phyloP scores from a whole-genome alignment of 2,797 vertebrate species.

The Novumbra hubbsi region DNA sequence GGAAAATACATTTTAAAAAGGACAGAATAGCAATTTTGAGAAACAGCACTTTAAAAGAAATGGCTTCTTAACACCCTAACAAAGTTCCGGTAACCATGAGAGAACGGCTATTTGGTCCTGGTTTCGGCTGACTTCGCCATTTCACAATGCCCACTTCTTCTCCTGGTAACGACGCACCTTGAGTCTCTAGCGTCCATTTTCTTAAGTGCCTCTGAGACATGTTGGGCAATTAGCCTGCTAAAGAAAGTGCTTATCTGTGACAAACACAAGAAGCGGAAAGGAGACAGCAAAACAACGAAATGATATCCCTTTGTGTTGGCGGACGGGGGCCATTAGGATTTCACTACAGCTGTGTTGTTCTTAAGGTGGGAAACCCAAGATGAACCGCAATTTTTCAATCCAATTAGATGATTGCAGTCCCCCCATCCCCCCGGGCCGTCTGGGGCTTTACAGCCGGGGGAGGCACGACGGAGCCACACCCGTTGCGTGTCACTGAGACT shows the following conservation, averaged over 20 bases:
- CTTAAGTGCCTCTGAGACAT: not conserved
- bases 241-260: constrained; percentile 25
- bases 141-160: not conserved
- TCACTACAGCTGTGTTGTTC: constrained; percentile 53
- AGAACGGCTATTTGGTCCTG: not conserved
- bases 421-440: not conserved
- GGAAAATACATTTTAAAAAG: not conserved
- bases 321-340: constrained; percentile 58
- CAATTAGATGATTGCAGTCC: too few species aligned
- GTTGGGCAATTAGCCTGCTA: constrained; percentile 12
- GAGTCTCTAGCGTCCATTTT: constrained; percentile 6
- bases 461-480: not conserved
- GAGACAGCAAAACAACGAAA: constrained; percentile 42
- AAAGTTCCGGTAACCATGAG: not conserved
- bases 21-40: not conserved
- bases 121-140: not conserved
- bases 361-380: constrained; percentile 46
- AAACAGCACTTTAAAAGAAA: not conserved
- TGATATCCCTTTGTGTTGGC: constrained; percentile 24
- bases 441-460: constrained; percentile 5
- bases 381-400: not conserved
- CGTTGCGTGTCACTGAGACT: not conserved
- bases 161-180: not conserved
- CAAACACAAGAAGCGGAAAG: constrained; percentile 16
- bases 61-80: not conserved